A percentile compares a stretch with the other conserved stretches of the same genome.
These are phyloP conservation scores for Parasteatoda lunata DNA, from an alignment of 2,888 invertebrate species.

Conservation along the genomic window DNA sequence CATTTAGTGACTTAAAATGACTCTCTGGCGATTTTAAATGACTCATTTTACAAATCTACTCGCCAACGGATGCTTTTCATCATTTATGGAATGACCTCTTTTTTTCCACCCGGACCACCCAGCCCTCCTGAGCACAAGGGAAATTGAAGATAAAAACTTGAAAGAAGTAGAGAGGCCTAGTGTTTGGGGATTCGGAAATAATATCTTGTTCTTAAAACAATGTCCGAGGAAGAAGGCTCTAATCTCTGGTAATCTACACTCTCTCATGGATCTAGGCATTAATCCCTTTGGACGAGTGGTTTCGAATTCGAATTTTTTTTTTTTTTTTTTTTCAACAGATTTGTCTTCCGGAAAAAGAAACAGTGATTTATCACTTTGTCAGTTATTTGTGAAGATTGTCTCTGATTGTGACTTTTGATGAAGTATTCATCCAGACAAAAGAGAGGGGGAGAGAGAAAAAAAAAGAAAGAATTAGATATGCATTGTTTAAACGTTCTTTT, in stretches of 20 bases:
- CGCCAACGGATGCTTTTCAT: not conserved
- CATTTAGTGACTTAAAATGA: too few species aligned
- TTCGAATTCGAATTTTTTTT: not conserved
- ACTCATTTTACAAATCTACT: conserved; percentile 2
- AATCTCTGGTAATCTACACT: conserved; percentile 36
- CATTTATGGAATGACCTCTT: not conserved
- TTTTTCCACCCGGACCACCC: not conserved
- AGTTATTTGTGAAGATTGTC: not conserved
- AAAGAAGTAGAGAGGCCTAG: conserved; percentile 9
- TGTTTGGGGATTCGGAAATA: conserved; percentile 11
- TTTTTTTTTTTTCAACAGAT: not conserved
- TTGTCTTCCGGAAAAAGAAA: not conserved
- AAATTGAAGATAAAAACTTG: conserved; percentile 9
- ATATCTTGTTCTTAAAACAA: conserved; percentile 21
- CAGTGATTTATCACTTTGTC: conserved; percentile 29
- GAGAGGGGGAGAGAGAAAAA: not conserved
- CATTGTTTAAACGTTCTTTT: too few species aligned
- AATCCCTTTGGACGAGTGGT: conserved; percentile 10
- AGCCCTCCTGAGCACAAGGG: conserved; percentile 15
- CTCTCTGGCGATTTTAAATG: not conserved
- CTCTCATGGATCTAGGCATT: not conserved
- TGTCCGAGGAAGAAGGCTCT: conserved; percentile 14
- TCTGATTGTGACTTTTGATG: not conserved
- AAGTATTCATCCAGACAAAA: not conserved
- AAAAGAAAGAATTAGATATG: too few species aligned